phyloP scores from a whole-genome alignment of 2,797 vertebrate species.

The Artibeus jamaicensis region DNA sequence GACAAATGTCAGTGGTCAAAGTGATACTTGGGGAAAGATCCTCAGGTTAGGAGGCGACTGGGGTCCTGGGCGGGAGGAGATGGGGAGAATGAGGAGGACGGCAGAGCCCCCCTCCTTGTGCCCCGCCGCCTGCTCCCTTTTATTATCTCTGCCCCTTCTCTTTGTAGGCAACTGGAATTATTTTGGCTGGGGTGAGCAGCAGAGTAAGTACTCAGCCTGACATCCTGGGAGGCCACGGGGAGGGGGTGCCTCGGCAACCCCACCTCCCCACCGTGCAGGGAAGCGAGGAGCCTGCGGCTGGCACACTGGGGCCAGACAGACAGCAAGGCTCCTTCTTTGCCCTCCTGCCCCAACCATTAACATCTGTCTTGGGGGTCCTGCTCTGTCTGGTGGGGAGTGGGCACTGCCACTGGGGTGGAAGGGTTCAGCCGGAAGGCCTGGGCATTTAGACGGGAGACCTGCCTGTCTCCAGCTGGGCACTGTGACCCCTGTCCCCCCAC shows the following conservation, averaged over 20 bases:
- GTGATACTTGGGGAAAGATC: not conserved
- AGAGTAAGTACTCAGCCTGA: slow-evolving; percentile 90
- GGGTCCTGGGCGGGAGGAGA: not conserved
- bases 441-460: not conserved
- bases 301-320: not conserved
- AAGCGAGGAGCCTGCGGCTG: not conserved
- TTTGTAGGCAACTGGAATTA: slow-evolving; percentile 97
- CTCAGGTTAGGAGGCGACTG: not conserved
- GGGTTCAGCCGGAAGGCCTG: not conserved
- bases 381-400: not conserved
- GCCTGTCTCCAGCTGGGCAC: not conserved
- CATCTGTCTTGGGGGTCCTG: not conserved
- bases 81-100: fast-evolving
- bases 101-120: not conserved
- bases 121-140: slow-evolving; percentile 29
- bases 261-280: not conserved
- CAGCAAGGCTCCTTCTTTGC: not conserved
- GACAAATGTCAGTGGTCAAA: not conserved
- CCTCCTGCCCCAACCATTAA: not conserved
- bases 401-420: not conserved
- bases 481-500: not conserved
- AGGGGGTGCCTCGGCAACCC: not conserved
- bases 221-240: not conserved
- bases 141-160: slow-evolving; percentile 62
- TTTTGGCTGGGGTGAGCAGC: slow-evolving; percentile 97